phyloP scores from a whole-genome alignment of 2,113 vertebrate genomes.

The Oreochromis spilurus region DNA sequence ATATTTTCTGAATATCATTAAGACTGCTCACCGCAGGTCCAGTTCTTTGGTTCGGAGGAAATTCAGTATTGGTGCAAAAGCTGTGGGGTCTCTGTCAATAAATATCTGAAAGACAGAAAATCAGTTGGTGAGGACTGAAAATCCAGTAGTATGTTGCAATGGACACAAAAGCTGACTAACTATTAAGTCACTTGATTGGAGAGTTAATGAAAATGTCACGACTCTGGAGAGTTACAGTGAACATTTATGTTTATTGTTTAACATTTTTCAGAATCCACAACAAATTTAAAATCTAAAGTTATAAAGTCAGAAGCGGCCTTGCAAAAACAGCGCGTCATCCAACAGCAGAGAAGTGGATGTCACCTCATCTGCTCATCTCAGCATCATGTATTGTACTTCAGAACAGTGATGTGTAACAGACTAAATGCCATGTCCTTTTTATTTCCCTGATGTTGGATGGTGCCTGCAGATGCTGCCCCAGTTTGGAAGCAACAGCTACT shows the following conservation, averaged over 20 bases:
- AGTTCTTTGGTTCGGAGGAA: slow-evolving; percentile 98
- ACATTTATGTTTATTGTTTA: neutral
- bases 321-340: neutral
- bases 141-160: neutral
- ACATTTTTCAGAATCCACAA: neutral
- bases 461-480: neutral
- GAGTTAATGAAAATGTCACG: neutral
- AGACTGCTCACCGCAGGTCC: slow-evolving; percentile 83
- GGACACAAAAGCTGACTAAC: neutral
- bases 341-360: neutral
- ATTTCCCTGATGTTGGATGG: neutral
- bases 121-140: neutral
- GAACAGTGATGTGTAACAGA: neutral
- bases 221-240: neutral
- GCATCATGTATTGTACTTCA: neutral
- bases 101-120: slow-evolving; percentile 84
- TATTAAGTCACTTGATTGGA: neutral
- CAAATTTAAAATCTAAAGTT: neutral
- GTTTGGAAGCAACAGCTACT: slow-evolving; percentile 66
- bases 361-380: neutral
- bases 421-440: neutral
- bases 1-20: neutral
- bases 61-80: slow-evolving; percentile 98
- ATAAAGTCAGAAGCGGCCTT: neutral
- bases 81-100: slow-evolving; percentile 96